Evolutionary conservation across 1,140 invertebrate genomes (phyloP), one percentile per base, ranked within the genome.

Genomic region (Diachasma alloeum): DNA sequence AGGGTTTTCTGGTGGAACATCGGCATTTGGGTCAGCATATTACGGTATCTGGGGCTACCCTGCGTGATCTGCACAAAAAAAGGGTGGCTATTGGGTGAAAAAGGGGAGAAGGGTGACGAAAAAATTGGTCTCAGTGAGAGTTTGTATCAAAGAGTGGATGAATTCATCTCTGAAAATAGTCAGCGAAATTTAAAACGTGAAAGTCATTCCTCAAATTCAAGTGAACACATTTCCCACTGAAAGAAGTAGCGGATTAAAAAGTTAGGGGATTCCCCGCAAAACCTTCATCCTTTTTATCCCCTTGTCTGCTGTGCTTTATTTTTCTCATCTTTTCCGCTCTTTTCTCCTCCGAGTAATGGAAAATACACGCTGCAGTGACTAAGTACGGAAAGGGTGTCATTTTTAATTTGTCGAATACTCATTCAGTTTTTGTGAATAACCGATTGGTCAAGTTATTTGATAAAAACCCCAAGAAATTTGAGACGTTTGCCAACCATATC

Each of bases 231-330:
- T 42, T 70, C 36, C 24, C 36, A 36, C 1, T 11, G 22, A 8
- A 70, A 39, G 8, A 17, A 42, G 15, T 70, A 42, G n/a, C 67
- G 67, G 42, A 42, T 42, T 70, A 70, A 70, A 70, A 46, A 42
- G 42, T 70, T 46, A 70, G 4, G 42, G 36, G 70, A 72, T 73
- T 37, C 36, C 19, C 11, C 44, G 10, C 15, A 17, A 22, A 80
- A 72, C 19, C 78, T 42, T 81, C n/a, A 42, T 59, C 37, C 53
- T 68, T 76, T 79, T 81, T 39, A 48, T 19, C 44, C 67, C 69
- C 44, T 26, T 56, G 80, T 24, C 24, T 63, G 19, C 10, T 26
- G 19, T 59, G 22, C n/a, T 59, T 59, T 59, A 15, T 59, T 24
- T 59, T 59, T 59, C n/a, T n/a, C n/a, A n/a, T n/a, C n/a, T n/a